Conservation (phyloP, 2,888 invertebrate genomes). For the Parnassius mnemosyne region DNA sequence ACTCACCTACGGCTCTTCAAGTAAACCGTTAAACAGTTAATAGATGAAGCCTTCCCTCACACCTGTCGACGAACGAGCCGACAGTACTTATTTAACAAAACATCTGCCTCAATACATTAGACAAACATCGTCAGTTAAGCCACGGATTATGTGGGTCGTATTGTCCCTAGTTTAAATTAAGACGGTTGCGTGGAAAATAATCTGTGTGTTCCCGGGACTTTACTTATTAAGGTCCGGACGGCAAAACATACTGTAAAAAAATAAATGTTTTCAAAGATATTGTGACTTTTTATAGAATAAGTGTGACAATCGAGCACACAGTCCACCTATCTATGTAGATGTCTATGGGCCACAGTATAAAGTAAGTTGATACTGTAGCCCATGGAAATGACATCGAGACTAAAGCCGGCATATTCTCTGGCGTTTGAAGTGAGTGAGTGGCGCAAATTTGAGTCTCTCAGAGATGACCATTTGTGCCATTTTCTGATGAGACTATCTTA, state of each 20-base stretch:
- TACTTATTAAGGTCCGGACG: neutral
- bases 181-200: constrained; percentile 8
- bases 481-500: too few species aligned
- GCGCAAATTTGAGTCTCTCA: too few species aligned
- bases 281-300: neutral
- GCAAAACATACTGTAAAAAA: neutral
- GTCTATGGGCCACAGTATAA: too few species aligned
- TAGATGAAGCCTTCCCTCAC: constrained; percentile 5
- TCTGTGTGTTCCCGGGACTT: neutral
- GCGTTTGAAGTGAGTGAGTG: too few species aligned
- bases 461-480: too few species aligned
- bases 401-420: neutral
- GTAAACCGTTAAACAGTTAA: constrained; percentile 12
- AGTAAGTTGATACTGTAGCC: too few species aligned
- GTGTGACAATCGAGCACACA: too few species aligned
- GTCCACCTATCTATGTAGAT: too few species aligned
- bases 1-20: neutral
- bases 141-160: constrained; percentile 15
- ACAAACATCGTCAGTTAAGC: constrained; percentile 19
- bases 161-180: constrained; percentile 18
- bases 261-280: neutral
- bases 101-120: constrained; percentile 18
- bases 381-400: neutral
- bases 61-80: constrained; percentile 12
- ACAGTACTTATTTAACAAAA: constrained; percentile 17